Conservation (phyloP, 2,888 invertebrate species). For the Melinaea menophilus region DNA sequence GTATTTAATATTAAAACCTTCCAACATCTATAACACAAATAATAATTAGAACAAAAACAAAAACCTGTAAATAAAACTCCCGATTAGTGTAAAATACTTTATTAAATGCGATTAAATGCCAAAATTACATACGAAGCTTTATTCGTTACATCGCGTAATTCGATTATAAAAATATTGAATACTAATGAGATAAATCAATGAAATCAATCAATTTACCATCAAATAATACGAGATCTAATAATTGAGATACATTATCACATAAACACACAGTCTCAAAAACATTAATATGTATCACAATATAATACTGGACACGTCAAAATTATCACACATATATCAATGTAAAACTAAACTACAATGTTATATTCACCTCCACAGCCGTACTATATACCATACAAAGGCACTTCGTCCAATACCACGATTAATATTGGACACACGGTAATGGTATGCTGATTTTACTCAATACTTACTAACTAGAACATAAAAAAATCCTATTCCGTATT, state of each 20-base stretch:
- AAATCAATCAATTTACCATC: conserved; percentile 28
- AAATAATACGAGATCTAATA: conserved; percentile 46
- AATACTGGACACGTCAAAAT: conserved; percentile 57
- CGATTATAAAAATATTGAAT: conserved; percentile 33
- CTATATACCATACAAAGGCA: conserved; percentile 27
- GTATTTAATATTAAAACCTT: too few species aligned
- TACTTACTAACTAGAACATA: conserved; percentile 5
- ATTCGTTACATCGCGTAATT: conserved; percentile 14
- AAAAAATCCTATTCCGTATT: neutral
- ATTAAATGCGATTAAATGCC: conserved; percentile 31
- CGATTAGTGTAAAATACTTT: conserved; percentile 27
- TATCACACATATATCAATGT: conserved; percentile 47
- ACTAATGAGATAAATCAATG: conserved; percentile 28
- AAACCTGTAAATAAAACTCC: conserved; percentile 14
- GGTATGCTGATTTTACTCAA: conserved; percentile 11
- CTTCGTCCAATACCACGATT: conserved; percentile 22
- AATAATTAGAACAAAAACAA: too few species aligned
- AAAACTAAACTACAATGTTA: neutral
- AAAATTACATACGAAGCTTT: conserved; percentile 30
- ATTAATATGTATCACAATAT: conserved; percentile 43
- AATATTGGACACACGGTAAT: conserved; percentile 12
- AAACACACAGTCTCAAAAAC: conserved; percentile 46
- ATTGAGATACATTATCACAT: conserved; percentile 43
- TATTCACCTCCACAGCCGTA: neutral
- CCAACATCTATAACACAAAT: too few species aligned